Evolutionary conservation across 2,888 invertebrate genomes (phyloP).

Genomic region (Orthosia gracilis): DNA sequence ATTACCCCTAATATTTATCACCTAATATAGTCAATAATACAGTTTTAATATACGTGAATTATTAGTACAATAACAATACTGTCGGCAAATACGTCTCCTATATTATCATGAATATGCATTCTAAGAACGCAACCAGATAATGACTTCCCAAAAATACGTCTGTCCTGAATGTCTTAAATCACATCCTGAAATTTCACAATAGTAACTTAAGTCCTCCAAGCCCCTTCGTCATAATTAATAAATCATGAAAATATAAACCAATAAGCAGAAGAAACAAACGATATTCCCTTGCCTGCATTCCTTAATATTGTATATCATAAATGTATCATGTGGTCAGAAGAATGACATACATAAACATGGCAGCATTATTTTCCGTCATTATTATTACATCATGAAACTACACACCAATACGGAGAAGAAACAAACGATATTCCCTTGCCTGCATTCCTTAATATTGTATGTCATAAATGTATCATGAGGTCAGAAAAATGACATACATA

Average conservation of each 20-base stretch:
- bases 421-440: neutral
- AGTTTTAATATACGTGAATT: neutral
- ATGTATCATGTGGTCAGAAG: too few relatives aligned
- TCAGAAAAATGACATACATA: neutral
- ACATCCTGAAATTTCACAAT: neutral
- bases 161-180: conserved; percentile 5
- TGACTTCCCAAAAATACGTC: neutral
- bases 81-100: neutral
- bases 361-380: too few relatives aligned
- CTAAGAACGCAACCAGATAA: conserved; percentile 1
- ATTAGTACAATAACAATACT: neutral
- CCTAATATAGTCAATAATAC: too few relatives aligned
- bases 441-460: neutral
- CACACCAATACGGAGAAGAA: neutral
- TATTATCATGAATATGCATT: conserved; percentile 20
- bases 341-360: too few relatives aligned
- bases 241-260: too few relatives aligned
- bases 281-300: too few relatives aligned
- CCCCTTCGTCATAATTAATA: too few relatives aligned
- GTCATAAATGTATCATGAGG: conserved; percentile 13
- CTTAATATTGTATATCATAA: too few relatives aligned
- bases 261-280: too few relatives aligned
- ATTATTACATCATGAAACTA: conserved; percentile 6
- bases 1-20: too few relatives aligned
- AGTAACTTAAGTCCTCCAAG: too few relatives aligned